These are phyloP conservation scores for Parnassius orleans DNA, from an alignment of 2,888 invertebrate species.

Conservation along the genomic window DNA sequence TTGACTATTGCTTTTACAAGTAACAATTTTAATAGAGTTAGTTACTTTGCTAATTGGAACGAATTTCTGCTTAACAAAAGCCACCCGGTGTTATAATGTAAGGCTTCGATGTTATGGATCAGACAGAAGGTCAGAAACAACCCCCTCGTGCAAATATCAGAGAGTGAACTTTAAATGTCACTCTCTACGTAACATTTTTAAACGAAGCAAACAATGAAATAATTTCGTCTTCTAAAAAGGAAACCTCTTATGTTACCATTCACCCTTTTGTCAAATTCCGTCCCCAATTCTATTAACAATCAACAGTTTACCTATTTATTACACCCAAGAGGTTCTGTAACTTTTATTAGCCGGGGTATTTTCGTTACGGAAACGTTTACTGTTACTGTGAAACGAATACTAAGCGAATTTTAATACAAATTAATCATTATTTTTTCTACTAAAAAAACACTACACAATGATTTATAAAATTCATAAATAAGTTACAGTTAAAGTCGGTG, in stretches of 20 bases:
- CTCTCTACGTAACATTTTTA: constrained; percentile 40
- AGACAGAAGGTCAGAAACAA: constrained; percentile 17
- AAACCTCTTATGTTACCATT: constrained; percentile 63
- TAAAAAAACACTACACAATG: background rate
- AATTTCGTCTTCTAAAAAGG: constrained; percentile 61
- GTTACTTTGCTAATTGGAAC: constrained; percentile 25
- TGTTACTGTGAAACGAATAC: constrained; percentile 16
- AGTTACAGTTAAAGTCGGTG: constrained; percentile 31
- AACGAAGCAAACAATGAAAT: constrained; percentile 20
- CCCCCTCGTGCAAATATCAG: constrained; percentile 62
- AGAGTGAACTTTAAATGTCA: constrained; percentile 76
- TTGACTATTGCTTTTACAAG: constrained; percentile 41
- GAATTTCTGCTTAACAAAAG: constrained; percentile 19
- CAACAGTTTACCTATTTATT: constrained; percentile 56
- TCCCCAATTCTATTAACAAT: constrained; percentile 61
- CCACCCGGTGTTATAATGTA: constrained; percentile 2
- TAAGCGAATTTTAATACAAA: constrained; percentile 4
- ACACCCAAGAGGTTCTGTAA: constrained; percentile 44
- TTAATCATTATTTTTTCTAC: background rate
- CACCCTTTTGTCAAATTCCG: constrained; percentile 67
- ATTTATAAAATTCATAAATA: too few species aligned
- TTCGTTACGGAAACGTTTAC: constrained; percentile 30
- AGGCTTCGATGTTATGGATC: constrained; percentile 17
- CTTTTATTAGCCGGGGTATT: constrained; percentile 33
- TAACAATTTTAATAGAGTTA: constrained; percentile 24